These are phyloP conservation scores for Ciona savignyi DNA, from an alignment of 23 tunicate genomes.

Conservation along the genomic window DNA sequence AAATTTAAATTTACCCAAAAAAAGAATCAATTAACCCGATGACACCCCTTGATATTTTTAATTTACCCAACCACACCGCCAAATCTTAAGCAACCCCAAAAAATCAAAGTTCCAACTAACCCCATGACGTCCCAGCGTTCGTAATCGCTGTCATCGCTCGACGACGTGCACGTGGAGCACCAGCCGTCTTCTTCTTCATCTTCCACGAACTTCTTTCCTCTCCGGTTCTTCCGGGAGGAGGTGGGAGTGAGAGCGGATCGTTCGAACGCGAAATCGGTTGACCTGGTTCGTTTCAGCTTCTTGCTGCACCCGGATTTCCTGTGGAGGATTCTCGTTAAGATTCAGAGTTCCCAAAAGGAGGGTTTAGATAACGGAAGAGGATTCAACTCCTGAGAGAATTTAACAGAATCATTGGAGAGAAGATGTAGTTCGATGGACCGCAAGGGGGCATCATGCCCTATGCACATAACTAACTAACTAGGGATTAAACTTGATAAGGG, in stretches of 20 bases:
- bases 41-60: too few relatives aligned
- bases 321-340: too few relatives aligned
- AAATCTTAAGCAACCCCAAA: conserved; percentile 14
- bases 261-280: conserved; percentile 80
- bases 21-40: too few relatives aligned
- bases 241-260: conserved; percentile 19
- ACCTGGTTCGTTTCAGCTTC: conserved; percentile 79
- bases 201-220: conserved; percentile 15
- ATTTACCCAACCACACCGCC: conserved; percentile 13
- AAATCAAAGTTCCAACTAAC: conserved; percentile 10
- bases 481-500: too few relatives aligned
- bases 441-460: too few relatives aligned
- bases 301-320: conserved; percentile 54
- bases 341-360: too few relatives aligned
- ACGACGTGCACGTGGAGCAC: conserved; percentile 99
- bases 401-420: too few relatives aligned
- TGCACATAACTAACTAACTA: too few relatives aligned
- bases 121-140: conserved; percentile 90
- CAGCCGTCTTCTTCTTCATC: conserved; percentile 86
- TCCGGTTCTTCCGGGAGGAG: conserved; percentile 20
- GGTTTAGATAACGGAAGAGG: too few relatives aligned
- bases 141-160: conserved; percentile 96
- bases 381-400: too few relatives aligned
- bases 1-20: conserved; percentile 75
- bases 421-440: too few relatives aligned